These are phyloP conservation scores for Sarcophaga peregrina DNA, from an alignment of 1,140 invertebrate species.

Conservation along the genomic window DNA sequence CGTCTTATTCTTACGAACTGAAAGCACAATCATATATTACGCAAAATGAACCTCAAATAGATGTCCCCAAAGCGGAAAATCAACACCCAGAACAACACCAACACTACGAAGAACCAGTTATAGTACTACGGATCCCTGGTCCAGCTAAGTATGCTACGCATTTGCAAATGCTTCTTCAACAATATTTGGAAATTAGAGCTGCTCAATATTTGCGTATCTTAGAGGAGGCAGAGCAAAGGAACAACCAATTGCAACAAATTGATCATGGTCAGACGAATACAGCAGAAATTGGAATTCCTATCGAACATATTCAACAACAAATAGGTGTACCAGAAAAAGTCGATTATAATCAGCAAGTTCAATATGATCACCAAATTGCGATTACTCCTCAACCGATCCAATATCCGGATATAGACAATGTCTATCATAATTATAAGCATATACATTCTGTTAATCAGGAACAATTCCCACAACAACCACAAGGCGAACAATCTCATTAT, in stretches of 20 bases:
- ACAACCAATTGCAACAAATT: constrained; percentile 48
- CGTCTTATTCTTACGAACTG: constrained; percentile 64
- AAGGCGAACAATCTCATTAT: background rate
- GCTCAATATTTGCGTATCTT: constrained; percentile 61
- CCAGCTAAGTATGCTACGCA: constrained; percentile 64
- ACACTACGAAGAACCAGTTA: constrained; percentile 61
- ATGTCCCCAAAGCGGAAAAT: constrained; percentile 53
- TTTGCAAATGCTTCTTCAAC: constrained; percentile 62
- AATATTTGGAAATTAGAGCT: constrained; percentile 64
- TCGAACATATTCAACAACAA: background rate
- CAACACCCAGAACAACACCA: constrained; percentile 1
- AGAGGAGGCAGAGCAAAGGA: constrained; percentile 58
- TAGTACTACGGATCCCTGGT: constrained; percentile 62
- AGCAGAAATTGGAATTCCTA: background rate
- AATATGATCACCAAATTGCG: constrained; percentile 55
- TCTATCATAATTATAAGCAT: constrained; percentile 62
- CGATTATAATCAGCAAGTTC: constrained; percentile 53
- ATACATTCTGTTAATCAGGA: constrained; percentile 51
- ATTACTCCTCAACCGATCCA: constrained; percentile 51
- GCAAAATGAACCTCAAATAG: constrained; percentile 52
- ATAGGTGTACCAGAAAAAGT: constrained; percentile 26
- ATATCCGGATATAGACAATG: constrained; percentile 60
- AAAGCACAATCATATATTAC: constrained; percentile 56
- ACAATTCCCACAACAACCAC: constrained; percentile 35
- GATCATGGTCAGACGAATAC: constrained; percentile 45